Percentiles rank a stretch among this genome's conserved stretches.
phyloP scores from a whole-genome alignment of 2,888 invertebrate genomes.

The Aphidoletes aphidimyza region DNA sequence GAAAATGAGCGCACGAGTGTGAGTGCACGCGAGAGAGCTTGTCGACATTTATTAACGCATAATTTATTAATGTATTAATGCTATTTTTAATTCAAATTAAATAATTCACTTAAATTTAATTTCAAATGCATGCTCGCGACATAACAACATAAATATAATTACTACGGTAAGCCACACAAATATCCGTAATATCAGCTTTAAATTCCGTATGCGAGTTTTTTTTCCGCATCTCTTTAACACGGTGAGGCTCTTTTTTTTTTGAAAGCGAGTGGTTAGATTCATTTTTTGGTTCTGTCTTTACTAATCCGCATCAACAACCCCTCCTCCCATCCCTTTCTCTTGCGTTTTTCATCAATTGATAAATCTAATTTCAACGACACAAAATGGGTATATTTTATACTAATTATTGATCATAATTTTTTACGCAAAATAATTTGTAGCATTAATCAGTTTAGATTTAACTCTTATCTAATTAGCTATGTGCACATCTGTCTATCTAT shows the following conservation, averaged over 20 bases:
- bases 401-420: neutral
- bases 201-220: neutral
- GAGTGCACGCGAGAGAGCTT: neutral
- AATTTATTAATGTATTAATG: slow-evolving; percentile 25
- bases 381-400: neutral
- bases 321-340: neutral
- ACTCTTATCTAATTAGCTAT: neutral
- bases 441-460: neutral
- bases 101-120: slow-evolving; percentile 48
- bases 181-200: slow-evolving; percentile 22
- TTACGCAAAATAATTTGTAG: neutral
- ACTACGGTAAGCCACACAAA: slow-evolving; percentile 6
- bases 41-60: slow-evolving; percentile 46
- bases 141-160: slow-evolving; percentile 20
- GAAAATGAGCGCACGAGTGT: neutral
- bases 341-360: neutral
- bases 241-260: neutral
- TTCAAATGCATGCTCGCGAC: slow-evolving; percentile 26
- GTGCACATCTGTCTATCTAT: neutral
- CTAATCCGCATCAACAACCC: neutral
- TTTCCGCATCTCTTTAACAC: neutral
- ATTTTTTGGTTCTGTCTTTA: neutral
- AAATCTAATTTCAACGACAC: neutral
- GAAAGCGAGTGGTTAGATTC: neutral
- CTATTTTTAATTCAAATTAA: slow-evolving; percentile 48